phyloP scores from a whole-genome alignment of 2,797 vertebrate genomes.

The Craterocephalus amniculus region DNA sequence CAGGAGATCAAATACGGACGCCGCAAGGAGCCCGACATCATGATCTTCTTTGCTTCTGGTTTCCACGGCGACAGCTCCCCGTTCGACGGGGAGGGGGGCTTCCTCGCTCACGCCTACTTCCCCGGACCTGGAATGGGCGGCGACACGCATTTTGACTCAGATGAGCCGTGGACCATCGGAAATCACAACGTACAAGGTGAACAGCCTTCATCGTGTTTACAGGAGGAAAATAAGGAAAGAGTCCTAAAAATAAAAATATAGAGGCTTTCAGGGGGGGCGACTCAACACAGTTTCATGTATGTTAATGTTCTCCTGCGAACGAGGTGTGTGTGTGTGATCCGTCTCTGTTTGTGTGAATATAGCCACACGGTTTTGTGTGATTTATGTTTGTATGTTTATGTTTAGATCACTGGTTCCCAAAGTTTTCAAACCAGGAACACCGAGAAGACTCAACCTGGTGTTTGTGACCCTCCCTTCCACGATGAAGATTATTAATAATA shows the following conservation, averaged over 20 bases:
- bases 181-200: conserved; percentile 90
- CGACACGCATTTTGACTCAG: conserved; percentile 94
- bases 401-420: no score
- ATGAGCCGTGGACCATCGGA: conserved; percentile 95
- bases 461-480: no score
- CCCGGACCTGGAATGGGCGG: conserved; percentile 95
- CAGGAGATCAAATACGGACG: conserved; percentile 90
- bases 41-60: conserved; percentile 96
- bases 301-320: background rate
- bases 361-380: background rate
- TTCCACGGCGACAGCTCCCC: conserved; percentile 98
- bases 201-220: no score
- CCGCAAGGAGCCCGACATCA: conserved; percentile 93
- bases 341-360: background rate
- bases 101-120: conserved; percentile 95
- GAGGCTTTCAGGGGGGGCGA: no score
- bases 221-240: background rate
- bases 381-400: no score
- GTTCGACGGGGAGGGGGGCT: conserved; percentile 93
- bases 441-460: no score
- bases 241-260: background rate
- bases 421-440: no score
- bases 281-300: background rate
- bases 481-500: no score
- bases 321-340: background rate